Evolutionary conservation across 1,140 invertebrate species (phyloP).

Genomic region (Brachionus koreanus): DNA sequence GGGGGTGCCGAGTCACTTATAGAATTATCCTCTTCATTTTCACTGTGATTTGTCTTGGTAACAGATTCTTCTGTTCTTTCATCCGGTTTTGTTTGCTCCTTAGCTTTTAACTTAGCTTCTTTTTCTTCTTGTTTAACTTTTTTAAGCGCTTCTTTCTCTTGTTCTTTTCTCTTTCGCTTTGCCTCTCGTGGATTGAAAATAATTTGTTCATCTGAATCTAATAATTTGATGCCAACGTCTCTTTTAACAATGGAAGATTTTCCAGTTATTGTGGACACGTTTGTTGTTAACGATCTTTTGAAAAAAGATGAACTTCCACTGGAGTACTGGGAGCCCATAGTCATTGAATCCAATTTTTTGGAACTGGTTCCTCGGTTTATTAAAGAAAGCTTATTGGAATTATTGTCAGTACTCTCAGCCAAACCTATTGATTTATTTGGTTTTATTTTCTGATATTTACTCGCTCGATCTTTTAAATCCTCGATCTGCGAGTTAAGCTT

Average conservation of each 20-base stretch:
- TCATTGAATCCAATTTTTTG: slow-evolving; percentile 27
- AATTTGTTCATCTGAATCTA: slow-evolving; percentile 18
- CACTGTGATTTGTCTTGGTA: not conserved
- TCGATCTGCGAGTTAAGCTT: not conserved
- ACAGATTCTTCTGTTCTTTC: not conserved
- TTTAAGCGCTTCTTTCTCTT: slow-evolving; percentile 72
- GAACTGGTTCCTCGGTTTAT: not conserved
- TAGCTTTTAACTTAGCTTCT: slow-evolving; percentile 50
- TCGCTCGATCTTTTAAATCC: not conserved
- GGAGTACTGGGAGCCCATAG: not conserved
- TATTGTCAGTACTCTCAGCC: not conserved
- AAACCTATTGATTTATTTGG: not conserved
- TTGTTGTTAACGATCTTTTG: not conserved
- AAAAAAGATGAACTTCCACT: not conserved
- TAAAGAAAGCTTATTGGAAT: not conserved
- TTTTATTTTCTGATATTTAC: slow-evolving; percentile 4
- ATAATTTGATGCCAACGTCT: slow-evolving; percentile 29
- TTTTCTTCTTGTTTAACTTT: slow-evolving; percentile 59
- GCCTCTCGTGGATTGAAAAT: slow-evolving; percentile 27
- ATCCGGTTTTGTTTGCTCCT: slow-evolving; percentile 46
- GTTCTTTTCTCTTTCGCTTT: slow-evolving; percentile 61
- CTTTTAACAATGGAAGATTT: slow-evolving; percentile 33
- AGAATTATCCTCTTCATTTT: not conserved
- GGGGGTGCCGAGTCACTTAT: not conserved
- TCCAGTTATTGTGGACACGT: slow-evolving; percentile 8